Evolutionary conservation across 2,113 vertebrate species (phyloP).

Genomic region (human): DNA sequence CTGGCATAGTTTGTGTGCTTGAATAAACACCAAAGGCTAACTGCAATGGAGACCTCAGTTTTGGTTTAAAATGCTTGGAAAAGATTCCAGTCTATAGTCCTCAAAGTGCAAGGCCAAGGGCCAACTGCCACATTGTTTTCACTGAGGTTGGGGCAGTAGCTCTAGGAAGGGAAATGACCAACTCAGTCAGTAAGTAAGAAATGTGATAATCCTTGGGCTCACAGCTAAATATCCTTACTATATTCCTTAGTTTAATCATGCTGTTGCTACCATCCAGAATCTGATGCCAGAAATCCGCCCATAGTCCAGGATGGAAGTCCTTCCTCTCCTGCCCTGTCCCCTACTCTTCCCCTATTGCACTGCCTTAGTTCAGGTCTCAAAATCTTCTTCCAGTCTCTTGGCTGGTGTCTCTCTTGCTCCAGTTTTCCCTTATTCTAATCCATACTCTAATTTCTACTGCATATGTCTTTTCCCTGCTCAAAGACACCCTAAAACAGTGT

Average conservation of each 20-base stretch:
- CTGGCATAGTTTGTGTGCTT: not conserved
- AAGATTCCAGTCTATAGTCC: not conserved
- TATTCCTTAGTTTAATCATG: conserved; percentile 19
- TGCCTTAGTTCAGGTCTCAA: not conserved
- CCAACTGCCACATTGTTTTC: conserved; percentile 12
- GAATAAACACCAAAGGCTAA: conserved; percentile 25
- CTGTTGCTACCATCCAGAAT: not conserved
- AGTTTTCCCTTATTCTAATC: conserved; percentile 26
- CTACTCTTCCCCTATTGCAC: not conserved
- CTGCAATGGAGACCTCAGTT: conserved; percentile 17
- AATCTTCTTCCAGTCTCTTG: conserved; percentile 14
- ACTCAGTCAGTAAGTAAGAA: not conserved
- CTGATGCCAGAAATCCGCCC: not conserved
- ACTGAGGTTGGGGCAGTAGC: not conserved
- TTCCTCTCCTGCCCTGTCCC: not conserved
- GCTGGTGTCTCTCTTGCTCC: not conserved
- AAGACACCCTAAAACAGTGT: not conserved
- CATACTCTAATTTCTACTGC: not conserved
- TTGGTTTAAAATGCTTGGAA: conserved; percentile 22
- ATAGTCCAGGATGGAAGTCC: not conserved
- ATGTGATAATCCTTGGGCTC: not conserved
- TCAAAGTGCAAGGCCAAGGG: not conserved
- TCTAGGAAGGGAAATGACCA: not conserved
- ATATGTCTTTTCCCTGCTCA: not conserved
- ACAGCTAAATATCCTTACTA: not conserved